These are phyloP conservation scores for Tethya wilhelma DNA, from an alignment of 37 sponge, comb jelly and placozoan species.

Conservation along the genomic window DNA sequence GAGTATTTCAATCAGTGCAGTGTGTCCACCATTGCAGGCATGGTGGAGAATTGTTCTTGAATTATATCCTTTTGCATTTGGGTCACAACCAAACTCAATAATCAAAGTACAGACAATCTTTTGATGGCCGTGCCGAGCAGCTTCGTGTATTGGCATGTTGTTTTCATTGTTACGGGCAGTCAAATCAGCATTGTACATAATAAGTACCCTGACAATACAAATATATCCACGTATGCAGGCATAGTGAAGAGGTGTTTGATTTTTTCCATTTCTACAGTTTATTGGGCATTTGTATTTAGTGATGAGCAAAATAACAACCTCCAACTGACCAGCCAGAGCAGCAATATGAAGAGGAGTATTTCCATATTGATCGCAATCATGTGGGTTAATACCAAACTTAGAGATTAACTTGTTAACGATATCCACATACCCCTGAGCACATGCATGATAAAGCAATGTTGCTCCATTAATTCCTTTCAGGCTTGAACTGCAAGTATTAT, in stretches of 20 bases:
- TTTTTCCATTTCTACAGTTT: too few relatives aligned
- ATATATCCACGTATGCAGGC: too few relatives aligned
- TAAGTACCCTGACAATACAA: too few relatives aligned
- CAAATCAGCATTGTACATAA: too few relatives aligned
- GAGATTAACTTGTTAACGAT: neutral
- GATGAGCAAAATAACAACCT: neutral
- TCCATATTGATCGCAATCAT: neutral
- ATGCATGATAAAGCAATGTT: neutral
- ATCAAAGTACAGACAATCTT: neutral
- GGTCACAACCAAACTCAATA: slow-evolving; percentile 1
- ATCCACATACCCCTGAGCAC: neutral
- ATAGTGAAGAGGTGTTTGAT: too few relatives aligned
- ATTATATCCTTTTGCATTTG: neutral
- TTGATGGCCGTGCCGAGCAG: neutral
- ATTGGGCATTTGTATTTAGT: neutral
- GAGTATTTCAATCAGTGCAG: neutral
- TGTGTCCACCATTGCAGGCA: slow-evolving; percentile 12
- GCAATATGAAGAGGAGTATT: slow-evolving; percentile 11
- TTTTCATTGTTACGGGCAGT: neutral
- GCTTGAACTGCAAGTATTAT: too few relatives aligned
- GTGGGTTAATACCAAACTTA: neutral
- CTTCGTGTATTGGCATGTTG: neutral
- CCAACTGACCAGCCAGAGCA: neutral
- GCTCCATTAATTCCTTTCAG: neutral
- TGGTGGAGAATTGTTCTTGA: too few relatives aligned